Base-by-base conservation (phyloP, 2,797 vertebrate species). In the Crenichthys baileyi region DNA sequence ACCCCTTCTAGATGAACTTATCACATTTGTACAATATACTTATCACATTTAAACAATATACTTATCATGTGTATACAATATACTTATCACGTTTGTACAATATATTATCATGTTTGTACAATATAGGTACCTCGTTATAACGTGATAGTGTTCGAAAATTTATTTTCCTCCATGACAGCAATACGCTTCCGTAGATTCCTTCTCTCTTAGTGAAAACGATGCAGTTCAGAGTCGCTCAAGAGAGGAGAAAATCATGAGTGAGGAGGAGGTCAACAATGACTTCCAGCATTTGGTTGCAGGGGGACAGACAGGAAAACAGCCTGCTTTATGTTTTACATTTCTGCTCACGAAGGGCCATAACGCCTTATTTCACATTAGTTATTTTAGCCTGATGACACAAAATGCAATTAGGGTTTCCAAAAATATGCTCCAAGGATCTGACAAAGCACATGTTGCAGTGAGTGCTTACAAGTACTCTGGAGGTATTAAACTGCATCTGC, bases 261-360 rank as follows among this genome's bases (percentile, higher is more conserved):
- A 82, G 51, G 78, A 67, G 58, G 77, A 88, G 86, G 85, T 87
- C 84, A 85, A 70, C 56, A 77, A 84, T 82, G 85, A 4, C 79
- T 78, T 77, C 68, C 29, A 58, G 89, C 68, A 24, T 87, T 76
- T n/a, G 55, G 74, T 85, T 90, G 83, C 82, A 81, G 76, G 39
- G 58, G 26, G 72, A 71, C 60, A 56, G 36, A 63, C 65, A 73
- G 55, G 79, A 78, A 83, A 60, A 75, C 82, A 76, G 73, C 41
- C 72, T 51, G 67, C n/a, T 60, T 85, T n/a, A 75, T 20, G 65
- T 87, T 88, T 85, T 55, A 84, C 26, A 79, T 83, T 73, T 77
- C 74, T 81, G 46, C 75, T 78, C 56, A 48, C 13, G 22, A 75
- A 41, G 29, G 56, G 18, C 60, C 79, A 82, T 41, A 76, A 75